phyloP scores from a whole-genome alignment of 2,888 invertebrate species.

The Platypus cylindrus region DNA sequence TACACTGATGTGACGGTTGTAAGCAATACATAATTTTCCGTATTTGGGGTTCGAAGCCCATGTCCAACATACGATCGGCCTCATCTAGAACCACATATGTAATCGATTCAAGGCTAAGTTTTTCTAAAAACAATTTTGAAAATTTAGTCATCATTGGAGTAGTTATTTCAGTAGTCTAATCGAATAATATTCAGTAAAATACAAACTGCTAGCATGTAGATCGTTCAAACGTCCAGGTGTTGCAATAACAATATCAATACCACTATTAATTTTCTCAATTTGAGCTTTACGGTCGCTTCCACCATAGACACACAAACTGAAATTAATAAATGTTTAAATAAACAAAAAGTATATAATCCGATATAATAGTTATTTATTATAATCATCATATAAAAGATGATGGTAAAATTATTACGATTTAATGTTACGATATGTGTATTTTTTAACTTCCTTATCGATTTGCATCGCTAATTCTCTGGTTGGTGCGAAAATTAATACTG shows the following conservation, averaged over 20 bases:
- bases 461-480: slow-evolving; percentile 88
- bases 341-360: no score
- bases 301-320: slow-evolving; percentile 79
- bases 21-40: slow-evolving; percentile 67
- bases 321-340: no score
- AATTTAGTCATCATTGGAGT: no score
- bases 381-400: not conserved
- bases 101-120: slow-evolving; percentile 62
- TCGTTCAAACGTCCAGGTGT: slow-evolving; percentile 91
- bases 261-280: slow-evolving; percentile 55
- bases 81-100: slow-evolving; percentile 89
- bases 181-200: no score
- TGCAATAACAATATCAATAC: slow-evolving; percentile 91
- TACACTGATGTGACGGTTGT: slow-evolving; percentile 82
- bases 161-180: no score
- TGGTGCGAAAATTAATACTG: slow-evolving; percentile 79
- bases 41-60: slow-evolving; percentile 84
- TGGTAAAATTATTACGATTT: slow-evolving; percentile 48
- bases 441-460: slow-evolving; percentile 81
- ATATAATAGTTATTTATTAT: no score
- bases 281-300: slow-evolving; percentile 75
- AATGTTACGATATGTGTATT: slow-evolving; percentile 80
- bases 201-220: slow-evolving; percentile 63
- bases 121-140: no score
- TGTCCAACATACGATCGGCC: slow-evolving; percentile 77